Base-by-base conservation (phyloP, 2,888 invertebrate genomes). In the Cephus sareptanus region DNA sequence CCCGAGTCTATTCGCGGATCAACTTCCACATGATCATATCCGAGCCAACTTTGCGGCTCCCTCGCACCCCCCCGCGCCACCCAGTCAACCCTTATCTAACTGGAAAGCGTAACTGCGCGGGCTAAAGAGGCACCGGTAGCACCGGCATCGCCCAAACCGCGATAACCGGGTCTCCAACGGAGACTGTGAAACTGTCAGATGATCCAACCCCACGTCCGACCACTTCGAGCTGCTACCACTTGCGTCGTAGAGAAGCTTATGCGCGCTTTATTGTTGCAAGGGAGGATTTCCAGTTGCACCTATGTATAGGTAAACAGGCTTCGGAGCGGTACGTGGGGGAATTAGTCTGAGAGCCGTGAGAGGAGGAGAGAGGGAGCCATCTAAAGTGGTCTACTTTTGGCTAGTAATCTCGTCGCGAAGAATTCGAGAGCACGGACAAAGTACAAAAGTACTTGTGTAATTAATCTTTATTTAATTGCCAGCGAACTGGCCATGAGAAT, bases 401-500 rank as follows among this genome's bases (percentile, higher is more conserved):
- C 56, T 23, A 23, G 23, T 56, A 56, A 23, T 56, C 34, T 69
- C 35, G 30, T 34, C 13, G 68, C 34, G 9, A 15, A 68, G 74
- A 71, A 73, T 73, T 15, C 70, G 30, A 71, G 31, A 71, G 70
- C 70, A 69, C 13, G 75, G 71, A 37, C 56, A 69, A 12, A 40
- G 76, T 34, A 74, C 56, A 69, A 69, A 23, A 69, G 76, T 40
- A 76, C 56, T 56, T 23, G 56, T 23, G 56, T 23, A 56, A 56
- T 56, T 56, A 56, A 56, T 23, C 56, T 56, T 56, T 23, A 56
- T 56, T 23, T 56, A 56, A 56, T 56, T 56, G 23, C 23, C 23
- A 23, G 56, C 9, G 56, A 56, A 56, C 56, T 23, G 23, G 56
- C 23, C 15, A 56, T 79, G 81, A 83, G 80, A 34, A 34, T 9